Evolutionary conservation across 2,888 invertebrate genomes (phyloP), one percentile per base, ranked within the genome.

Genomic region (Platynereis dumerilii): DNA sequence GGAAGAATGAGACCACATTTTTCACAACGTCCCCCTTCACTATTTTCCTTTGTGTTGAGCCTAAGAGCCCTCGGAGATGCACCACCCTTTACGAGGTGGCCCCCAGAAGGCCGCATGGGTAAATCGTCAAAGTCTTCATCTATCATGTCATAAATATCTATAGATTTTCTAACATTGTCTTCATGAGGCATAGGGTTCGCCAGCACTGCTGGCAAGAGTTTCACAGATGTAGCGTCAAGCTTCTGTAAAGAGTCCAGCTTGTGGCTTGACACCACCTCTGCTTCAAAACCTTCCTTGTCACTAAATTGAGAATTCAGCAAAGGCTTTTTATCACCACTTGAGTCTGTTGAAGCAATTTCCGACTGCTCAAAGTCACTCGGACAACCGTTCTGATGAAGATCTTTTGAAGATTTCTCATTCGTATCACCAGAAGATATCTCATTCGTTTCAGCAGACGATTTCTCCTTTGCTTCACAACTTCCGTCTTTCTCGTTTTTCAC

Each of bases 1-100:
- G 48, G 48, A 48, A 48, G 48, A 48, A 48, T 48, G 20, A 48
- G 48, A 20, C 48, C 48, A 48, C 48, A 48, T 48, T 48, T 48
- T 22, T 48, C 48, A 48, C 48, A 48, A 20, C 48, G 48, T 22
- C 48, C 48, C n/a, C 48, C 48, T n/a, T 48, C 48, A 20, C 20
- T 20, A 20, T n/a, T 20, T 20, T 48, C 48, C 48, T 48, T 48
- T 5, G 48, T 20, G 7, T n/a, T n/a, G 22, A 48, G n/a, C 22
- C 48, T 48, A 10, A 22, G 48, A 48, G 48, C n/a, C n/a, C 48
- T n/a, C 10, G 48, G 48, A 20, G 48, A 48, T n/a, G 20, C 17
- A 7, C 48, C 48, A n/a, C n/a, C 48, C n/a, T 48, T 48, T n/a
- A 10, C 48, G 7, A 22, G n/a, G n/a, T 20, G n/a, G 3, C 48